Base-by-base conservation (phyloP, 92 coral and sea anemone genomes). In the Parazoanthus atlanticus region DNA sequence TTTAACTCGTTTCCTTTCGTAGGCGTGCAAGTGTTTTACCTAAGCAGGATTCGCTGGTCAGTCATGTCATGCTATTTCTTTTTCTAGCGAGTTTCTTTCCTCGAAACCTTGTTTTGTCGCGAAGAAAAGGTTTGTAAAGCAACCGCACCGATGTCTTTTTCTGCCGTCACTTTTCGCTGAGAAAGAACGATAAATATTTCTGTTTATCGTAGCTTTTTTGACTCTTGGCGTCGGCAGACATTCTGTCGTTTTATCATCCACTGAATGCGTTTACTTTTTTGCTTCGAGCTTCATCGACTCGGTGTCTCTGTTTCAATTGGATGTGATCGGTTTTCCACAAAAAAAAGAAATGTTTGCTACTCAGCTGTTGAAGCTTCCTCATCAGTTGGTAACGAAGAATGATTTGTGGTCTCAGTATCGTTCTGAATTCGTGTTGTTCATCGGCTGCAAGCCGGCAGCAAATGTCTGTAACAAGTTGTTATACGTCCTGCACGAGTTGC, bases 241-340 rank as follows among this genome's bases (percentile, higher is more conserved):
- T 26, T 70, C 32, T 70, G 6, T 29, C 32, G 17, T 70, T 70
- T 25, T 70, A 70, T 3, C 75, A 70, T 29, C 15, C 6, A 28
- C 36, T 70, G 1, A 29, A 29, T 26, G 16, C 32, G 5, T 70
- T 70, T 10, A 70, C 34, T 26, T 26, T 70, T 29, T 29, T 70
- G 36, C 7, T 70, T 70, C 29, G 75, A 29, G 75, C 75, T 70
- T 70, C 75, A 29, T 70, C 32, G 75, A 26, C 75, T 70, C 75
- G 9, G 19, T 10, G 75, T 46, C 33, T 70, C 15, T 70, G 33
- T 70, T 10, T 10, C 72, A 66, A 4, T 70, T 70, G 75, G 75
- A 70, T 29, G 36, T 9, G 36, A 70, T 70, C 75, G 49, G 49
- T 11, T 26, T 29, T 28, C 75, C 72, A 66, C 3, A 25, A 66